Base-by-base conservation (phyloP, 2,113 vertebrate genomes). In the Asarcornis scutulata region DNA sequence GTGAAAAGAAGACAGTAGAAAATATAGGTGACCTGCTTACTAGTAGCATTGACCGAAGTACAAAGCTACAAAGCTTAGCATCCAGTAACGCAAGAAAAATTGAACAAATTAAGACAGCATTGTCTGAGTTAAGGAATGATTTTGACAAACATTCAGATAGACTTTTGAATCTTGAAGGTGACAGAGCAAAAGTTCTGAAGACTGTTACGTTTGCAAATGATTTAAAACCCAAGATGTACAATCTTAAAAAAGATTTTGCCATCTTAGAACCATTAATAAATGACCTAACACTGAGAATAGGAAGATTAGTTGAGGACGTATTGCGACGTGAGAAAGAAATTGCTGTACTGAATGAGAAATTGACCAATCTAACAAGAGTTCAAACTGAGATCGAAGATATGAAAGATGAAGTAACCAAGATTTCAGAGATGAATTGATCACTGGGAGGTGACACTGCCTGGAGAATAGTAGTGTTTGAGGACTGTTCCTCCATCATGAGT, bases 141-240 rank as follows among this genome's bases (percentile, higher is more conserved):
- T 98, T 99, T 52, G 76, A 52, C 26, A 96, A 96, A 77, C 96
- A 99, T 40, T 97, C 98, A 0, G 92, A 98, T 8, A 98, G 97
- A 21, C 88, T 99, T 95, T 55, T 97, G 96, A 97, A 97, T 86
- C 97, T 99, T 8, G 99, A 99, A 97, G 97, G 98, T 59, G 97
- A 98, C 81, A 98, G 99, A 86, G 98, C 98, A 11, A 99, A 98
- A 83, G 86, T 99, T 88, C 92, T 99, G 40, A 98, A 98, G 81
- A 98, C 99, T 0, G 97, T 99, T 80, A 98, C 97, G 17, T 99
- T 99, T 87, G 99, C 99, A 77, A 97, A 98, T 29, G 99, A 99
- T 92, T 98, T 99, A 29, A 99, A 99, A 93, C 99, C 99, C 38
- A 99, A 99, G 80, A 97, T 99, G 6, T 97, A 98, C 38, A 96